These are phyloP conservation scores for Corythucha ciliata DNA, from an alignment of 2,888 invertebrate species.

Conservation along the genomic window DNA sequence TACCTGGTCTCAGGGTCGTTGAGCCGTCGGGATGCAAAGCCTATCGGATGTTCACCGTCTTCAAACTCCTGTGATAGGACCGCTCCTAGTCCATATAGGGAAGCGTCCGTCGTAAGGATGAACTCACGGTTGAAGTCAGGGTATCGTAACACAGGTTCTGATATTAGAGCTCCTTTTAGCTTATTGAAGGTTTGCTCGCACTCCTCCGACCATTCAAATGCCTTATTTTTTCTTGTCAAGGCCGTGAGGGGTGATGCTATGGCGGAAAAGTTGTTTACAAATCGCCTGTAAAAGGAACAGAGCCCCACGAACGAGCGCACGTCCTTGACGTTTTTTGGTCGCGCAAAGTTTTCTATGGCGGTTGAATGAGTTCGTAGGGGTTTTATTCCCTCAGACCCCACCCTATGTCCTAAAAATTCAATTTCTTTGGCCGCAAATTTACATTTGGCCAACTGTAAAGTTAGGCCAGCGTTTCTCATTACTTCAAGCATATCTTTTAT, in stretches of 20 bases:
- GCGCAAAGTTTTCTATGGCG: not conserved
- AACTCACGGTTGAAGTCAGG: not conserved
- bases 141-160: not conserved
- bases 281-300: conserved; percentile 6
- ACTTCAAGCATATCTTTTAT: not conserved
- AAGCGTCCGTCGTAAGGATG: not conserved
- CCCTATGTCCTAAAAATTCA: conserved; percentile 8
- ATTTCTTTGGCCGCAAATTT: not conserved
- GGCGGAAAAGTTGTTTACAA: conserved; percentile 5
- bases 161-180: conserved; percentile 3
- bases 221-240: conserved; percentile 2
- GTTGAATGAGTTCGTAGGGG: not conserved
- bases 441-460: conserved; percentile 4
- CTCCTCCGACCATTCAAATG: conserved; percentile 3
- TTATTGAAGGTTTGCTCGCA: conserved; percentile 2
- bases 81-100: conserved; percentile 1
- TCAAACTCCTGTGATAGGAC: not conserved
- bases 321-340: not conserved
- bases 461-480: not conserved
- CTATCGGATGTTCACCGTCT: not conserved
- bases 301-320: conserved; percentile 8
- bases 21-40: not conserved
- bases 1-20: not conserved
- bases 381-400: not conserved
- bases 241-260: conserved; percentile 5